Conservation (phyloP, 2,113 vertebrate genomes). For the Psilopogon haemacephalus region DNA sequence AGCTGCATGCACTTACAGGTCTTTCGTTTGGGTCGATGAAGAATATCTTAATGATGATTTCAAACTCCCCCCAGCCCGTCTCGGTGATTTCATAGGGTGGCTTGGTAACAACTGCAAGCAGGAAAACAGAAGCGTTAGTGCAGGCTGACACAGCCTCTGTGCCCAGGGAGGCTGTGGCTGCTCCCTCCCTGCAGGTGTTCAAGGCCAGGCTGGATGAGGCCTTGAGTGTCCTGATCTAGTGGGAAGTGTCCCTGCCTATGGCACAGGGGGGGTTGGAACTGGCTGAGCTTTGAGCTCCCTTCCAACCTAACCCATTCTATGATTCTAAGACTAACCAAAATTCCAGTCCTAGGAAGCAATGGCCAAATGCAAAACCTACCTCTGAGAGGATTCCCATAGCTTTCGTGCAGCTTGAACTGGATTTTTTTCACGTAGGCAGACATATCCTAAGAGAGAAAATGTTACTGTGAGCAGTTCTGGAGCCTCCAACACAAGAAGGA, state of each 20-base stretch:
- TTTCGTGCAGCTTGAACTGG: constrained; percentile 98
- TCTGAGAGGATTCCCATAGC: constrained; percentile 95
- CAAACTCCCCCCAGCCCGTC: constrained; percentile 99
- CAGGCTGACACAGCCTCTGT: not conserved
- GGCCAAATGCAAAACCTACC: constrained; percentile 67
- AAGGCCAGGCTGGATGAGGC: too few species aligned
- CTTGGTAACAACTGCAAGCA: constrained; percentile 92
- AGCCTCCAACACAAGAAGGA: too few species aligned
- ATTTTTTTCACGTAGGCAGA: constrained; percentile 99
- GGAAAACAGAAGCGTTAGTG: not conserved
- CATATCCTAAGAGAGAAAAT: constrained; percentile 87
- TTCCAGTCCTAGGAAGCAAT: not conserved
- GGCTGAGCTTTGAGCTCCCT: too few species aligned
- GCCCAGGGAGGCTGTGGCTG: too few species aligned
- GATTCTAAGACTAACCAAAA: not conserved
- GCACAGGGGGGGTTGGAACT: too few species aligned
- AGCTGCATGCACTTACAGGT: constrained; percentile 81
- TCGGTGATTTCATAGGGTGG: constrained; percentile 98
- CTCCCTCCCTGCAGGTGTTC: too few species aligned
- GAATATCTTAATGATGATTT: constrained; percentile 99
- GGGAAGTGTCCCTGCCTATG: too few species aligned
- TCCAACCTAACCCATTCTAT: too few species aligned
- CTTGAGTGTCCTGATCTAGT: too few species aligned
- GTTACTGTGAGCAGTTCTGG: too few species aligned
- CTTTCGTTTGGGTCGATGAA: constrained; percentile 99